A percentile compares a stretch with the other conserved stretches of the same genome.
phyloP scores from a whole-genome alignment of 37 sponge, comb jelly and placozoan species.

The Oscarella lobularis region DNA sequence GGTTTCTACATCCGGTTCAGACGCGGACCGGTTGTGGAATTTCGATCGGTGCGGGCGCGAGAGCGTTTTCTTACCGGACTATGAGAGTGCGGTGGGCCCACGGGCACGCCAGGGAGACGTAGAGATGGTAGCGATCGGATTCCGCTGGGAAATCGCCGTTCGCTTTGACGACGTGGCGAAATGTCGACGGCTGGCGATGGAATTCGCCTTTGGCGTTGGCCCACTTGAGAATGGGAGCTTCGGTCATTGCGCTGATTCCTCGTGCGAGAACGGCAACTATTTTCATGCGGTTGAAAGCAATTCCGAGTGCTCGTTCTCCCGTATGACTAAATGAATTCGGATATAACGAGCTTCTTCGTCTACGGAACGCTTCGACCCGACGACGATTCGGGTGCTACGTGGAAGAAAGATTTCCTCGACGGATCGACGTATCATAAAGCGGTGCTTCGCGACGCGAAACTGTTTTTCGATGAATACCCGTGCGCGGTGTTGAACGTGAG shows the following conservation, averaged over 20 bases:
- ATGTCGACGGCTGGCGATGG: conserved; percentile 26
- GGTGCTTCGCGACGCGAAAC: neutral
- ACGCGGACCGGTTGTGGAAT: too few species aligned
- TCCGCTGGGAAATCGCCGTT: conserved; percentile 61
- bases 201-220: conserved; percentile 61
- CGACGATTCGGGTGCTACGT: neutral
- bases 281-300: too few species aligned
- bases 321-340: too few species aligned
- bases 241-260: too few species aligned
- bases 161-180: conserved; percentile 39
- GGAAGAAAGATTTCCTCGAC: neutral
- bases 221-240: too few species aligned
- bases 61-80: too few species aligned
- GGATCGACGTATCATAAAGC: neutral
- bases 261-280: too few species aligned
- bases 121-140: conserved; percentile 71
- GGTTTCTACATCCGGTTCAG: too few species aligned
- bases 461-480: neutral
- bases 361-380: neutral
- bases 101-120: conserved; percentile 86
- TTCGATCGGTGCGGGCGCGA: too few species aligned
- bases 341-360: neutral
- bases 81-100: conserved; percentile 83
- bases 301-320: too few species aligned
- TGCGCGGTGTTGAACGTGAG: neutral